Conservation (phyloP, 2,113 vertebrate genomes). For the Alosa alosa region DNA sequence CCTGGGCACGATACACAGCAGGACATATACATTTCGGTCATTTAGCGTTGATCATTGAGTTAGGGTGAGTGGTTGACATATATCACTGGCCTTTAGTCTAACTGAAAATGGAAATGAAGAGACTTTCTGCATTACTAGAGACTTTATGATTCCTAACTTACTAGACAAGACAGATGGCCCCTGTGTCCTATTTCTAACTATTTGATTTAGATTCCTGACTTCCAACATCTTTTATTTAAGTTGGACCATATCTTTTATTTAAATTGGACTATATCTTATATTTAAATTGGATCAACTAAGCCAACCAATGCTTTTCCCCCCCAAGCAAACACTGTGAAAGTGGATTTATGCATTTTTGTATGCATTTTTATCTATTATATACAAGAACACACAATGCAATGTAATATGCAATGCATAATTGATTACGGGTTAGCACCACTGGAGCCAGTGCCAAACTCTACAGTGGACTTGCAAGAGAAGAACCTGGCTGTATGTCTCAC, state of each 20-base stretch:
- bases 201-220: not conserved
- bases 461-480: not conserved
- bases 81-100: not conserved
- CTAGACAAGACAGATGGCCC: not conserved
- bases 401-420: not conserved
- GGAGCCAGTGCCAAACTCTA: not conserved
- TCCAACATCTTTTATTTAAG: not conserved
- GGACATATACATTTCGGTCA: not conserved
- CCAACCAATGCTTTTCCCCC: not conserved
- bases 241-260: not conserved
- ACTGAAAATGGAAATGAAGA: not conserved
- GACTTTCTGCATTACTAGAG: not conserved
- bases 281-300: not conserved
- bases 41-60: not conserved
- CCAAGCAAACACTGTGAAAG: not conserved
- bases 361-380: not conserved
- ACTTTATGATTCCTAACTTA: not conserved
- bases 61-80: not conserved
- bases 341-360: not conserved
- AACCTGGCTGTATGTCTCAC: not conserved
- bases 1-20: slow-evolving; percentile 61
- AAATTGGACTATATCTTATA: not conserved
- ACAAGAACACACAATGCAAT: too few relatives aligned
- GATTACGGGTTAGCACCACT: not conserved
- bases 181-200: not conserved